Base-by-base conservation (phyloP, 2,888 invertebrate species). In the Nephrotoma appendiculata region DNA sequence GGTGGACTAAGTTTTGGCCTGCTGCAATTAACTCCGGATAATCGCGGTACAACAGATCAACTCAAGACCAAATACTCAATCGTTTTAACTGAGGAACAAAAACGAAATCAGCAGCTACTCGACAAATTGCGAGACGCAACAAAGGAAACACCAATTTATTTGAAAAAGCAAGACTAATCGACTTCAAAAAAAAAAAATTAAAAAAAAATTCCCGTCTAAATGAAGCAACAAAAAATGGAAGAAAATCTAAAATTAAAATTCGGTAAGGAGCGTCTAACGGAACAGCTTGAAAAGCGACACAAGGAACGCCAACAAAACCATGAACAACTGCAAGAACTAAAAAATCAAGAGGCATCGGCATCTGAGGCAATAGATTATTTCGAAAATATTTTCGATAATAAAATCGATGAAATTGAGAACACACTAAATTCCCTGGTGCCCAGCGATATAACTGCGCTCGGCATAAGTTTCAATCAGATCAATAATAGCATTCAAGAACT, bases 401-500 rank as follows among this genome's bases (percentile, higher is more conserved):
- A 95, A 88, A 93, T 94, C 19, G 93, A 93, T 88, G 94, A 93
- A 87, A 93, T 96, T 87, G 94, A 95, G 90, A 93, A 93, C 86
- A 91, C 94, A 87, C 90, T 96, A 11, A 92, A 92, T 87, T 92
- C 92, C 89, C 90, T 93, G 44, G 92, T 92, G 41, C 91, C 92
- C 45, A 87, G 87, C 3, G 94, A 89, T 90, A 91, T 87, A 90
- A 92, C 87, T 89, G 88, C 93, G 83, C 91, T 95, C 86, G 92
- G 93, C 2, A 92, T 92, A 86, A 93, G 94, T 89, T 96, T 96
- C 89, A 94, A 95, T 87, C 93, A 93, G 86, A 94, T 95, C n/a
- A 95, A 94, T 87, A 93, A 94, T 89, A 95, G 96, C 89, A 94
- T 97, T 41, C 94, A 95, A 89, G 94, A 94, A 88, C 91, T 97